phyloP scores from a whole-genome alignment of 2,888 invertebrate species.

The Pycnomerus fuliginosus region DNA sequence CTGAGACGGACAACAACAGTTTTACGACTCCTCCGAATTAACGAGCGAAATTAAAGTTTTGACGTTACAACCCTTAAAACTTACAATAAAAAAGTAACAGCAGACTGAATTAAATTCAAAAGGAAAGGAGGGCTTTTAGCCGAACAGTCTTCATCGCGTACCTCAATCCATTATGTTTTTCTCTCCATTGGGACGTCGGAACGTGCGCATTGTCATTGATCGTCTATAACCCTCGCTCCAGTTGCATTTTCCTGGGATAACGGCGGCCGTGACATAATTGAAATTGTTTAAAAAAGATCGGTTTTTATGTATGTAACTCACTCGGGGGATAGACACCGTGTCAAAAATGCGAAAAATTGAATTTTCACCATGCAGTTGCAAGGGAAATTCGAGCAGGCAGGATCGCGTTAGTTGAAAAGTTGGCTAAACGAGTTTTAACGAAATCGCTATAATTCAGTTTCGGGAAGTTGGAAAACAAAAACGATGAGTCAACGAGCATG shows the following conservation, averaged over 20 bases:
- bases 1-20: too few relatives aligned
- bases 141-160: slow-evolving; percentile 34
- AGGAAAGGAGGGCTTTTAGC: slow-evolving; percentile 37
- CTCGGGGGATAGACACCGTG: too few relatives aligned
- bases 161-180: slow-evolving; percentile 40
- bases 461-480: too few relatives aligned
- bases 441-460: too few relatives aligned
- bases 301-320: too few relatives aligned
- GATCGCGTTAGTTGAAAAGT: too few relatives aligned
- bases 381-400: too few relatives aligned
- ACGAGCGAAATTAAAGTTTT: slow-evolving; percentile 16
- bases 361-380: too few relatives aligned
- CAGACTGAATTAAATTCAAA: slow-evolving; percentile 37
- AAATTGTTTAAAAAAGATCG: slow-evolving; percentile 16
- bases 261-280: slow-evolving; percentile 17
- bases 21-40: too few relatives aligned
- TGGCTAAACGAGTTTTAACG: too few relatives aligned
- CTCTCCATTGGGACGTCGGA: slow-evolving; percentile 31
- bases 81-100: slow-evolving; percentile 30
- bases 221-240: slow-evolving; percentile 34
- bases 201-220: slow-evolving; percentile 41
- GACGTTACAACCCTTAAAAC: slow-evolving; percentile 9
- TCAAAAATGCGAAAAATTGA: too few relatives aligned
- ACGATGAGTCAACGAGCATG: too few relatives aligned
- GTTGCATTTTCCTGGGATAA: slow-evolving; percentile 26